phyloP scores from a whole-genome alignment of 2,888 invertebrate genomes.

The Bembecia ichneumoniformis region DNA sequence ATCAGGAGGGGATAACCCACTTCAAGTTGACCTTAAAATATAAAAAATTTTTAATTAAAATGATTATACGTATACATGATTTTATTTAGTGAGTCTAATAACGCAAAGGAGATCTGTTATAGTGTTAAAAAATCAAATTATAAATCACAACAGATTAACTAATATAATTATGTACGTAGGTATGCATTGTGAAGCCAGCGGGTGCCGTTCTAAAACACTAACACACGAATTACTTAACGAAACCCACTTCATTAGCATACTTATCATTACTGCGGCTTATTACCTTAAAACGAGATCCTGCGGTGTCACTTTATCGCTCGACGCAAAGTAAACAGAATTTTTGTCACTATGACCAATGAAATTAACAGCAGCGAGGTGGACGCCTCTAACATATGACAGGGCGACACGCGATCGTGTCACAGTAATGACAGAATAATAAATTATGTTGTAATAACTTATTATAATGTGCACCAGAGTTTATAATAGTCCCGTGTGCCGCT shows the following conservation, averaged over 20 bases:
- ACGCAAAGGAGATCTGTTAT: no score
- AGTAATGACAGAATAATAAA: slow-evolving; percentile 71
- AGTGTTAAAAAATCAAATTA: background rate
- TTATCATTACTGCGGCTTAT: slow-evolving; percentile 36
- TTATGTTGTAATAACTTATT: slow-evolving; percentile 69
- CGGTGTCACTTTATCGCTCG: slow-evolving; percentile 42
- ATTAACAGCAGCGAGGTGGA: slow-evolving; percentile 50
- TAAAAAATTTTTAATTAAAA: no score
- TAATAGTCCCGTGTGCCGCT: slow-evolving; percentile 31
- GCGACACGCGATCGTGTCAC: slow-evolving; percentile 59
- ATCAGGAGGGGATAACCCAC: no score
- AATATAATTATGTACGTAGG: background rate
- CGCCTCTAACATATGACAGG: slow-evolving; percentile 59
- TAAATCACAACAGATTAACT: slow-evolving; percentile 12
- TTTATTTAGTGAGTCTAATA: no score
- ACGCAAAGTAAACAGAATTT: slow-evolving; percentile 64
- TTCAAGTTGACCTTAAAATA: no score
- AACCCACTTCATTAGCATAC: slow-evolving; percentile 44
- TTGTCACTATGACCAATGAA: slow-evolving; percentile 69
- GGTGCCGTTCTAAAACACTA: slow-evolving; percentile 45
- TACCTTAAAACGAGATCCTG: slow-evolving; percentile 30
- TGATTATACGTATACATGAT: no score
- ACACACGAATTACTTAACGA: slow-evolving; percentile 44
- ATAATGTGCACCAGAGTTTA: slow-evolving; percentile 56
- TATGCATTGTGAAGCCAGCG: slow-evolving; percentile 26